Evolutionary conservation across 2,113 vertebrate genomes (phyloP), one percentile per base, ranked within the genome.

Genomic region (Lepisosteus osseus): DNA sequence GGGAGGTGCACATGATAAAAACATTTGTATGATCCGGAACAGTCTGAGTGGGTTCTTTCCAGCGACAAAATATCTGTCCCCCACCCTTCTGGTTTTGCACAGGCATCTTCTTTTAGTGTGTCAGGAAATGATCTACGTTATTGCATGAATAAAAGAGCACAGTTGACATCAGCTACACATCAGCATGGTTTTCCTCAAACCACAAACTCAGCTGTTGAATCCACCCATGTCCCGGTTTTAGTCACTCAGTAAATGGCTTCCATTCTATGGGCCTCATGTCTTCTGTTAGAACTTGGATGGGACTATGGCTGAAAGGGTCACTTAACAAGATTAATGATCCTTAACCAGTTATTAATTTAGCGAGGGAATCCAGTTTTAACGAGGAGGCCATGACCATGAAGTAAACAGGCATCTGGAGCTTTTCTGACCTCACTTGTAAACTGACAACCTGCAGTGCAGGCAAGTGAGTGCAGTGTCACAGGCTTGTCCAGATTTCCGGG

Each of bases 281-380:
- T 80, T 78, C 76, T 83, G 79, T 85, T 76, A 75, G 67, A 51
- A 72, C 76, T 87, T 84, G 86, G 87, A 86, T 79, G 84, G 80
- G 82, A 78, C 77, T 82, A 81, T 80, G 76, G 80, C 82, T 82
- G 77, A 87, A 86, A 83, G 72, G 80, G 55, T 77, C 75, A 66
- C 85, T 82, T 81, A 61, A 68, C 72, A 69, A 89, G 89, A 92
- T 90, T 87, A 84, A 91, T 90, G 89, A 88, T 81, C 88, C 87
- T 74, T 89, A 79, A 86, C 88, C 88, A 91, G 90, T 92, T 87
- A 87, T 80, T 90, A 80, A 87, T 86, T 90, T 86, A 90, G 84
- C 75, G 74, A 47, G 7, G 12, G 78, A 82, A 79, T 79, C 83
- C 80, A 75, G 72, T 83, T 81, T 61, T 86, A 87, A 87, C 79